Evolutionary conservation across 2,888 invertebrate species (phyloP), one percentile per base, ranked within the genome.

Genomic region (Drosophila dives): DNA sequence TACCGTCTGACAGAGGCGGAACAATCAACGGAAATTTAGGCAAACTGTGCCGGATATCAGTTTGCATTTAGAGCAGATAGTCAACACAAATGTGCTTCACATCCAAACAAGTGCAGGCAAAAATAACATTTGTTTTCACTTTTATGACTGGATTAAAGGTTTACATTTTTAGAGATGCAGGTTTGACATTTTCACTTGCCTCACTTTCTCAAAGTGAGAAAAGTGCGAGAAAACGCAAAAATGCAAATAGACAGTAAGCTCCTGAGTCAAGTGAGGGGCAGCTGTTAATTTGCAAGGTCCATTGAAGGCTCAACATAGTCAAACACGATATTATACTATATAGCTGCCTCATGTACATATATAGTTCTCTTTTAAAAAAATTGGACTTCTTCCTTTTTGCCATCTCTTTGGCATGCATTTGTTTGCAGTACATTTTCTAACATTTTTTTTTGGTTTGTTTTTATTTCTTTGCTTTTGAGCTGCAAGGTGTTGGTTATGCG

Each of bases 401-500:
- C 50, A 48, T 8, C 5, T 72, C 48, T 54, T 64, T 64, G 26
- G 40, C n/a, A 48, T 65, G 38, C 33, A 56, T 50, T 50, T 55
- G n/a, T 62, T 26, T 58, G 61, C 54, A 34, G 17, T 29, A n/a
- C 40, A 38, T 26, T 59, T 38, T 60, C 15, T 17, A 15, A 17
- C 11, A 54, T 58, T 23, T 50, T 32, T 23, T 78, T 55, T 36
- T 64, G 42, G 51, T 34, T 54, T 54, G 42, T 54, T 54, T 55
- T 48, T 38, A 11, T 34, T n/a, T 45, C 40, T 29, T 38, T 49
- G 36, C 34, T 36, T 26, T 48, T n/a, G 54, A 23, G 29, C 63
- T 58, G 64, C 36, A 34, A 76, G 81, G 67, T 77, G 59, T 61
- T 36, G 56, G 62, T 45, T 65, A 53, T 64, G 72, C 68, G 59